These are phyloP conservation scores for Diglossa brunneiventris DNA, from an alignment of 2,113 vertebrate species.

Conservation along the genomic window DNA sequence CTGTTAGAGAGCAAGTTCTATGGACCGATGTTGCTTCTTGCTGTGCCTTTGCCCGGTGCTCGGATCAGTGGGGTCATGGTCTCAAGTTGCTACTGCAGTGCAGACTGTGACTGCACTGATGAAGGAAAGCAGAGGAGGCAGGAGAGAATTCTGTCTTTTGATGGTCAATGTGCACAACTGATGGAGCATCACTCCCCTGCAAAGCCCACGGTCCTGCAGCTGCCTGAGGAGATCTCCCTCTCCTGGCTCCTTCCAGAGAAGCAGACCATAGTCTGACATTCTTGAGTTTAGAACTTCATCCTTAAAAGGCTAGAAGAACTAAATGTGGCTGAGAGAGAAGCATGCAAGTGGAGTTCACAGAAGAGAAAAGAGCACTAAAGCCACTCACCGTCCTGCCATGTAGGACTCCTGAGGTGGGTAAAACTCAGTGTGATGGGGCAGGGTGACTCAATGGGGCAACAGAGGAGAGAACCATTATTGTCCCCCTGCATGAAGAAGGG, in stretches of 20 bases:
- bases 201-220: not conserved
- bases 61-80: not conserved
- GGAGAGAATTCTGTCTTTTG: not conserved
- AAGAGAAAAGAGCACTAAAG: not conserved
- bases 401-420: not conserved
- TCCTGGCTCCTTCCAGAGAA: not conserved
- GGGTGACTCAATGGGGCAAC: not conserved
- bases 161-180: not conserved
- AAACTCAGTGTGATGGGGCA: not conserved
- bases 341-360: accelerated
- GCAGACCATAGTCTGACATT: not conserved
- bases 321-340: not conserved
- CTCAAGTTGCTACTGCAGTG: not conserved
- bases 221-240: not conserved
- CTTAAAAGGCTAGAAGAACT: not conserved
- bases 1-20: not conserved
- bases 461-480: not conserved
- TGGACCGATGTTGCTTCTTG: not conserved
- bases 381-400: not conserved
- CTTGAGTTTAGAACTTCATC: not conserved
- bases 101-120: not conserved
- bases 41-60: not conserved
- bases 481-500: not conserved
- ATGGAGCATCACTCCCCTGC: not conserved
- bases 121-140: not conserved